phyloP scores from a whole-genome alignment of 2,888 invertebrate genomes.

The Acanthopleura granulata region DNA sequence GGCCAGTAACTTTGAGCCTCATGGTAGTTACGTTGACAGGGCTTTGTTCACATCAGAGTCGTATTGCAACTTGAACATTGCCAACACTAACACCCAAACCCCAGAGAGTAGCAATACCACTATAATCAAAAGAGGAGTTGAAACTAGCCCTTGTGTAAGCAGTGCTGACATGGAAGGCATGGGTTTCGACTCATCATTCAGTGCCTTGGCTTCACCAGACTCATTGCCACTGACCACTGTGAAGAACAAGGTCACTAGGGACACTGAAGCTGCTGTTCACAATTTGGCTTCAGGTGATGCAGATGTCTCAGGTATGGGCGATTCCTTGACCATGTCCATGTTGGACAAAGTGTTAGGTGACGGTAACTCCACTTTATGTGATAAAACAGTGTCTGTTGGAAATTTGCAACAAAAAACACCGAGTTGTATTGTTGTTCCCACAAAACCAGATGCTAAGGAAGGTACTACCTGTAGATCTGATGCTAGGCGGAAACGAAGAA shows the following conservation, averaged over 20 bases:
- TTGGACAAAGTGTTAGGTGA: slow-evolving; percentile 40
- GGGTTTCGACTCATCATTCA: background rate
- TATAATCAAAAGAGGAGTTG: background rate
- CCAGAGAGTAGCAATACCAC: background rate
- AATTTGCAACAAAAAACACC: background rate
- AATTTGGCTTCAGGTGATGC: background rate
- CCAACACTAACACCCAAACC: background rate
- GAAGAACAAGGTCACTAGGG: slow-evolving; percentile 52
- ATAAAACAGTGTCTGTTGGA: background rate
- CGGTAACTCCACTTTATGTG: too few species aligned
- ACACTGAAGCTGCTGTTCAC: slow-evolving; percentile 48
- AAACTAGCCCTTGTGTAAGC: background rate
- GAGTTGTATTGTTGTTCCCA: background rate
- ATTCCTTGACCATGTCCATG: slow-evolving; percentile 56
- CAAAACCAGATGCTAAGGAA: background rate
- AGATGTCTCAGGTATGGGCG: slow-evolving; percentile 31
- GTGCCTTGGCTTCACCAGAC: background rate
- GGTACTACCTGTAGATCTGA: background rate
- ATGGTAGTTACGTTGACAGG: background rate
- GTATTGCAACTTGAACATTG: background rate
- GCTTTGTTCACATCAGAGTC: background rate
- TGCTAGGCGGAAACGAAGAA: slow-evolving; percentile 26
- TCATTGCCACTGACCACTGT: slow-evolving; percentile 20
- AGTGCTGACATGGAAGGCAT: slow-evolving; percentile 6
- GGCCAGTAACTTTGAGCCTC: slow-evolving; percentile 14